Evolutionary conservation across 2,113 vertebrate species (phyloP).

Genomic region (Laterallus jamaicensis): DNA sequence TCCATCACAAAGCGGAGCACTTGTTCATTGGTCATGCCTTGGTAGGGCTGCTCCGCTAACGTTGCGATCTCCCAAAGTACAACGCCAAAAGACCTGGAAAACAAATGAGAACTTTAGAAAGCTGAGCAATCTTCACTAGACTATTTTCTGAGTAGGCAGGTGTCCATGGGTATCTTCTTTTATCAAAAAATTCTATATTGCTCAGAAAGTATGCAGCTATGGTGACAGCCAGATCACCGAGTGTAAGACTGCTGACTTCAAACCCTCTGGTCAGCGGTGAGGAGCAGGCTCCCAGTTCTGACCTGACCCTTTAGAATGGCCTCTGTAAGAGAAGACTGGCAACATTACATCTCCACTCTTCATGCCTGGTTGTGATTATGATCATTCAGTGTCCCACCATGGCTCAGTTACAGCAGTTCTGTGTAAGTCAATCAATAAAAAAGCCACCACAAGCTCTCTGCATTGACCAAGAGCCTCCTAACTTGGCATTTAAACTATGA

Average conservation of each 20-base stretch:
- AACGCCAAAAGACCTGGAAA: slow-evolving; percentile 92
- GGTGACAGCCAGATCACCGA: background rate
- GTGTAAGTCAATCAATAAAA: background rate
- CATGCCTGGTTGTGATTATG: background rate
- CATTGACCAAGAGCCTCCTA: background rate
- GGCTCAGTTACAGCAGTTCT: background rate
- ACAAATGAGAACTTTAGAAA: background rate
- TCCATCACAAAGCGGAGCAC: slow-evolving; percentile 99
- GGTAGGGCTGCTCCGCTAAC: slow-evolving; percentile 95
- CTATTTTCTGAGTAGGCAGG: background rate
- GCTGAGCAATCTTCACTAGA: accelerated
- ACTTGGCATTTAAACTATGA: background rate
- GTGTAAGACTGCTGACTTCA: background rate
- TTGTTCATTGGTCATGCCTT: slow-evolving; percentile 98
- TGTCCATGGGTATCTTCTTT: background rate
- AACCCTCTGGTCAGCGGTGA: background rate
- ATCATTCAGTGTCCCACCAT: background rate
- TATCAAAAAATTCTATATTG: background rate
- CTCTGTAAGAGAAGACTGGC: background rate
- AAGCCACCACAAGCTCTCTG: background rate
- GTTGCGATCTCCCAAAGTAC: slow-evolving; percentile 98
- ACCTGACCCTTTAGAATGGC: background rate
- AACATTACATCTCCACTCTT: background rate
- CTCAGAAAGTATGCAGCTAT: background rate
- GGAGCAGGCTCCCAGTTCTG: background rate